Base-by-base conservation (phyloP, 2,797 vertebrate species). In the Xerus rutilus region DNA sequence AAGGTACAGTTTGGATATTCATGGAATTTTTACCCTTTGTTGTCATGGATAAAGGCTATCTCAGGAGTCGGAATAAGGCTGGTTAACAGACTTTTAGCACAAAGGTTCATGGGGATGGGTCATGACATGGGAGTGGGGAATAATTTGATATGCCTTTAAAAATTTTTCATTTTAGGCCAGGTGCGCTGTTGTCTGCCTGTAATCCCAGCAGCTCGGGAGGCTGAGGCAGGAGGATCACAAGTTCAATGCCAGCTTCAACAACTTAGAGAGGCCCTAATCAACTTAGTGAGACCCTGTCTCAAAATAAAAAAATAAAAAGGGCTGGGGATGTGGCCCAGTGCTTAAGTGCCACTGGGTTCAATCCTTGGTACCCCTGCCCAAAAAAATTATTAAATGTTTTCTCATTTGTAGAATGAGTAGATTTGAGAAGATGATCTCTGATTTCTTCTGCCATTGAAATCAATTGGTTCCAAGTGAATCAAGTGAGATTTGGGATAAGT, bases 1-100 rank as follows among this genome's bases (percentile, higher is more conserved):
- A 52, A 45, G 7, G 62, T 54, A 0, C 21, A 49, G 2, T 86
- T 89, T 76, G 97, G 96, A 62, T 98, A 98, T 98, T 89, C 94
- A 95, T 15, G 52, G 28, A 83, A 28, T 93, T 74, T 9, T 74
- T 7, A 54, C n/a, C 28, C 23, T 77, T 91, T 62, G 35, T 59
- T 59, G 28, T 49, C 11, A 9, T 20, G 57, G 21, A 73, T 83
- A 76, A 62, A 49, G 35, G 3, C 20, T 84, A 9, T 39, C 23
- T 69, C 14, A 45, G 23, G 82, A n/a, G 32, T 83, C 54, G 54
- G 73, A 79, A 62, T 4, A 23, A 65, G 54, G 23, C 17, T 57
- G 30, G 35, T 39, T 65, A 73, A 87, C 8, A 88, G 39, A 67
- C 9, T 17, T 30, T 23, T 32, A 69, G 49, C n/a, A 11, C 17